Base-by-base conservation (phyloP, 2,113 vertebrate genomes). In the Coregonus clupeaformis region DNA sequence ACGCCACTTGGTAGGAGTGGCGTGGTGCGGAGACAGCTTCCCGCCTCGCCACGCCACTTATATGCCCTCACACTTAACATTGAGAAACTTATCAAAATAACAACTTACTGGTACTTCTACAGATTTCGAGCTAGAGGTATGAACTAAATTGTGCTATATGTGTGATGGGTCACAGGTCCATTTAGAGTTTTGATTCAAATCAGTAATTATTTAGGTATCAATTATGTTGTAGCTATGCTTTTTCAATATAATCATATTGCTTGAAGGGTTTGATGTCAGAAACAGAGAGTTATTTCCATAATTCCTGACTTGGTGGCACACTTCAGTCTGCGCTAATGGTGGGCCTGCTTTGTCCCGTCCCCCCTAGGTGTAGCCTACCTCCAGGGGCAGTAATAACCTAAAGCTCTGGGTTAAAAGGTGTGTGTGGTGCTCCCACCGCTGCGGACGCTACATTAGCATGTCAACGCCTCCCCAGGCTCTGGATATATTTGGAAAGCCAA, bases 381-480 rank as follows among this genome's bases (percentile, higher is more conserved):
- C 16, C 52, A 55, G 16, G 52, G 16, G 52, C 52, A 55, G 52
- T 16, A 55, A 16, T 20, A 14, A 14, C 16, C 52, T 16, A 55
- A 55, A 55, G 52, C 52, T 55, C 52, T 55, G 52, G 13, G 52
- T 14, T 20, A 16, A 42, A 7, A 42, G 52, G 52, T 20, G 52
- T 55, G 52, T 55, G 52, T 55, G 16, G 52, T 55, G 52, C 16
- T 0, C 52, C 14, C 52, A 20, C 52, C 36, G 36, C 36, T 7
- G 2, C 36, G 9, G 36, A 27, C 62, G 25, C 25, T 9, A 27
- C 22, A 25, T 91, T 91, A 90, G 88, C 92, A 94, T 92, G 90
- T 91, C 84, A 92, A 92, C 92, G 90, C 87, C 87, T 87, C 87
- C 87, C 90, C 83, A 77, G 86, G 82, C 85, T 82, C 76, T 75